Percentiles rank a stretch among this genome's conserved stretches.
Evolutionary conservation across 1,140 invertebrate species (phyloP).

Genomic region (Zaprionus vittiger): DNA sequence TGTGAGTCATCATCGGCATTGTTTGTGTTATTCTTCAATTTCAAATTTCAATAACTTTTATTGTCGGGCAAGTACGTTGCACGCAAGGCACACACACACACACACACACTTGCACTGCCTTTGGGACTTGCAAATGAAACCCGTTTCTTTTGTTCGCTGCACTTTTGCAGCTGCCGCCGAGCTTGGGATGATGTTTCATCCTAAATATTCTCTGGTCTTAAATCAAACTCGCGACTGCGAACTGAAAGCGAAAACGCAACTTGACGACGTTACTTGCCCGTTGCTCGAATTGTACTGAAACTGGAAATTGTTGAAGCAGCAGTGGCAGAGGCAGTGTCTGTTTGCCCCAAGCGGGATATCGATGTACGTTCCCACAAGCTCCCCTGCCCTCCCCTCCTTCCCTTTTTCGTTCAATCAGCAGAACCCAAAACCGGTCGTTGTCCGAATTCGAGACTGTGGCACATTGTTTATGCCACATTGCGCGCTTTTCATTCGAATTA

Average conservation of each 20-base stretch:
- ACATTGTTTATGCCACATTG: slow-evolving; percentile 63
- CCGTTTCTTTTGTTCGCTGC: slow-evolving; percentile 61
- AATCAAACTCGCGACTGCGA: slow-evolving; percentile 45
- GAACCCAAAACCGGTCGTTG: slow-evolving; percentile 65
- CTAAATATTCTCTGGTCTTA: slow-evolving; percentile 52
- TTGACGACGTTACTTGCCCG: slow-evolving; percentile 64
- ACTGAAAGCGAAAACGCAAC: slow-evolving; percentile 61
- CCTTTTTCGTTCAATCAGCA: not conserved
- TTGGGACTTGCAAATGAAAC: slow-evolving; percentile 65
- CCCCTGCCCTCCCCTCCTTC: not conserved
- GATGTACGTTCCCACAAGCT: slow-evolving; percentile 73
- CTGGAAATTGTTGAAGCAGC: slow-evolving; percentile 57
- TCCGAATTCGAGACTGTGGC: slow-evolving; percentile 72
- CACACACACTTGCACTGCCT: slow-evolving; percentile 22
- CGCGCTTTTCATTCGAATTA: slow-evolving; percentile 43
- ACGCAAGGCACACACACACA: slow-evolving; percentile 36
- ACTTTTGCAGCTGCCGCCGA: slow-evolving; percentile 75
- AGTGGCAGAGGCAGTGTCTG: slow-evolving; percentile 15
- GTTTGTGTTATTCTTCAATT: slow-evolving; percentile 39
- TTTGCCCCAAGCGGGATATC: slow-evolving; percentile 53
- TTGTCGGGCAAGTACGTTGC: slow-evolving; percentile 32
- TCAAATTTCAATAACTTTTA: slow-evolving; percentile 47
- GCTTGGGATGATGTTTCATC: slow-evolving; percentile 49
- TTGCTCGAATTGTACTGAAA: slow-evolving; percentile 77
- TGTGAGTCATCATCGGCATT: slow-evolving; percentile 61